Percentiles rank a stretch among this genome's conserved stretches.
These are phyloP conservation scores for Hyles vespertilio DNA, from an alignment of 1,140 invertebrate genomes.

Conservation along the genomic window DNA sequence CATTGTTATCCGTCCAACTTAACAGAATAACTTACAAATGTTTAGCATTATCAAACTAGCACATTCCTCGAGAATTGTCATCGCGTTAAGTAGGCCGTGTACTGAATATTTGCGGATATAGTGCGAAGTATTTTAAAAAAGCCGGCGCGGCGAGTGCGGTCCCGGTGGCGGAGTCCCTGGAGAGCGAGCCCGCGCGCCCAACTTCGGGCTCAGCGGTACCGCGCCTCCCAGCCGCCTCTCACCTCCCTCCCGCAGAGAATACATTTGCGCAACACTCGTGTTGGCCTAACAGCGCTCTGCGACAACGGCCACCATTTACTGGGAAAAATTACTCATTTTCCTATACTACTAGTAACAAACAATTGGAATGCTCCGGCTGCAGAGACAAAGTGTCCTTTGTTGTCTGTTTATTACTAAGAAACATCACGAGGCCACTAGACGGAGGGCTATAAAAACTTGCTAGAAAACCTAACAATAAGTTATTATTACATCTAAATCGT, in stretches of 20 bases:
- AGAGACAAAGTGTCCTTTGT: conserved; percentile 28
- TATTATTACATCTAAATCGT: conserved; percentile 36
- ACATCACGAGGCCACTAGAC: too few relatives aligned
- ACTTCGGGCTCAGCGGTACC: conserved; percentile 65
- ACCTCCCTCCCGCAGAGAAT: conserved; percentile 59
- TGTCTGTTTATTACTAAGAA: background rate
- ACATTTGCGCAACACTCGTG: conserved; percentile 71
- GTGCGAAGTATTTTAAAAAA: conserved; percentile 14
- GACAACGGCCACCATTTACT: conserved; percentile 56
- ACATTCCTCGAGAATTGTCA: conserved; percentile 2
- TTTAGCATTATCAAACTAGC: conserved; percentile 25
- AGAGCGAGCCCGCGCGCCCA: conserved; percentile 67
- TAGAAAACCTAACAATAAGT: conserved; percentile 45
- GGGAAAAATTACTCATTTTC: conserved; percentile 68
- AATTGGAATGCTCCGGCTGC: conserved; percentile 10
- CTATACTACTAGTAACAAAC: conserved; percentile 23
- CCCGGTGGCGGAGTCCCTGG: conserved; percentile 52
- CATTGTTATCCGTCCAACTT: conserved; percentile 55
- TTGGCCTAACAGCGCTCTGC: conserved; percentile 67
- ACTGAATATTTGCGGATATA: background rate
- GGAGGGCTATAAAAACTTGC: conserved; percentile 23
- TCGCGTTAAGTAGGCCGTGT: too few relatives aligned
- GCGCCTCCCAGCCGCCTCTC: conserved; percentile 41
- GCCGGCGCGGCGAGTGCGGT: conserved; percentile 43
- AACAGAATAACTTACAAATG: conserved; percentile 51